Percentiles rank a stretch among this genome's conserved stretches.
Conservation (phyloP, 2,797 vertebrate genomes). For the Syndactyla subalaris region DNA sequence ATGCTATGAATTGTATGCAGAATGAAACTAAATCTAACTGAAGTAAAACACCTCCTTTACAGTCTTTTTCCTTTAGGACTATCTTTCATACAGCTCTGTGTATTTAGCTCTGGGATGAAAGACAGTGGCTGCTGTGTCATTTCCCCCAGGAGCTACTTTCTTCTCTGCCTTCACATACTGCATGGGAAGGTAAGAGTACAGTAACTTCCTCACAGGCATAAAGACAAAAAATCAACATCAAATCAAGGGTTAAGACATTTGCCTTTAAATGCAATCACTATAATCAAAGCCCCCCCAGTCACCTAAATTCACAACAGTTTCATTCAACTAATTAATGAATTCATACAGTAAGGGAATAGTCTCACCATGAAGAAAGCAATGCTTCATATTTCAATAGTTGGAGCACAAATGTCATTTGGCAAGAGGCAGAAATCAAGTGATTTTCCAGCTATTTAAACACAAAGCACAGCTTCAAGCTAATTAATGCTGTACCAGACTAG, state of each 20-base stretch:
- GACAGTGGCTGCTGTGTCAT: not conserved
- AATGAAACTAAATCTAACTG: not conserved
- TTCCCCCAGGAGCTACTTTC: not conserved
- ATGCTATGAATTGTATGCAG: not conserved
- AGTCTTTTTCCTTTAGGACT: not conserved
- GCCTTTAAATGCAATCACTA: not conserved
- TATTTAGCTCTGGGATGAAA: conserved; percentile 2
- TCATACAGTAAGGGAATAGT: conserved; percentile 14
- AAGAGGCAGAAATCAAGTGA: conserved; percentile 65
- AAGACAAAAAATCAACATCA: not conserved
- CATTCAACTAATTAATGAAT: conserved; percentile 50
- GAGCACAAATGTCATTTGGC: conserved; percentile 57
- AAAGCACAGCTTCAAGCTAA: conserved; percentile 70
- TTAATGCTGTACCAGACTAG: conserved; percentile 38
- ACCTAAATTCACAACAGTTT: not conserved
- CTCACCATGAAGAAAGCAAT: not conserved
- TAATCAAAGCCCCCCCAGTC: not conserved
- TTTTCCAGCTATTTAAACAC: conserved; percentile 74
- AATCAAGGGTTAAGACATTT: not conserved
- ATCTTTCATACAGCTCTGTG: not conserved
- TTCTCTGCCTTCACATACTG: not conserved
- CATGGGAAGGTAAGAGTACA: not conserved
- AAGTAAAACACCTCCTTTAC: conserved; percentile 10
- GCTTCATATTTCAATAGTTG: conserved; percentile 40
- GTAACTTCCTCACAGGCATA: not conserved